These are phyloP conservation scores for Buphagus erythrorhynchus DNA, from an alignment of 2,797 vertebrate species.

Conservation along the genomic window DNA sequence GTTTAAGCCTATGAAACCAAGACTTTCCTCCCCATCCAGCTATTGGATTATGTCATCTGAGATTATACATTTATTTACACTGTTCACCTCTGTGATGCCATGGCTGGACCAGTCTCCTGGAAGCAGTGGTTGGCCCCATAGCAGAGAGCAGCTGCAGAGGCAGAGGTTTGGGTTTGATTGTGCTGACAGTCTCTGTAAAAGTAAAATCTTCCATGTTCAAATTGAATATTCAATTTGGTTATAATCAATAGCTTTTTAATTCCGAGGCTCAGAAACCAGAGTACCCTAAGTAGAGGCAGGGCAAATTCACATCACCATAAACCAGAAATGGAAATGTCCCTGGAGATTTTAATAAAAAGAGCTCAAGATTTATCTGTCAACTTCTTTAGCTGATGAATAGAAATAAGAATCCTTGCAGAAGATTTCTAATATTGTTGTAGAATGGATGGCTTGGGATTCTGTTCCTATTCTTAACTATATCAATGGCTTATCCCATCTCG, in stretches of 20 bases:
- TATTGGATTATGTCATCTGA: neutral
- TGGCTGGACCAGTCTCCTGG: accelerated
- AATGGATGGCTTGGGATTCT: neutral
- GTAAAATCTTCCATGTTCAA: neutral
- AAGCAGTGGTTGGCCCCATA: neutral
- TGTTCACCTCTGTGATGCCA: neutral
- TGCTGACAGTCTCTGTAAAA: neutral
- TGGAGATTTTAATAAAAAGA: neutral
- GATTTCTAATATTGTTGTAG: neutral
- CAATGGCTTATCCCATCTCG: neutral
- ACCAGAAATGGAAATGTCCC: neutral
- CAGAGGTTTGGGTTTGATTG: neutral
- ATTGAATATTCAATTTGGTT: neutral
- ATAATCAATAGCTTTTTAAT: neutral
- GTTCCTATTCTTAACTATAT: neutral
- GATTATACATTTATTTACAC: neutral
- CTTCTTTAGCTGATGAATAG: neutral
- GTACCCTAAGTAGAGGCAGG: neutral
- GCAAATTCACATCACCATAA: neutral
- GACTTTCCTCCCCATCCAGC: neutral
- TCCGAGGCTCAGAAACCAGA: neutral
- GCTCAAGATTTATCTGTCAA: neutral
- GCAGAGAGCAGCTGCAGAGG: neutral
- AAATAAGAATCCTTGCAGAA: neutral
- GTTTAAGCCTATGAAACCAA: neutral